Evolutionary conservation across 2,113 vertebrate genomes (phyloP), one percentile per base, ranked within the genome.

Genomic region (Malurus elegans): DNA sequence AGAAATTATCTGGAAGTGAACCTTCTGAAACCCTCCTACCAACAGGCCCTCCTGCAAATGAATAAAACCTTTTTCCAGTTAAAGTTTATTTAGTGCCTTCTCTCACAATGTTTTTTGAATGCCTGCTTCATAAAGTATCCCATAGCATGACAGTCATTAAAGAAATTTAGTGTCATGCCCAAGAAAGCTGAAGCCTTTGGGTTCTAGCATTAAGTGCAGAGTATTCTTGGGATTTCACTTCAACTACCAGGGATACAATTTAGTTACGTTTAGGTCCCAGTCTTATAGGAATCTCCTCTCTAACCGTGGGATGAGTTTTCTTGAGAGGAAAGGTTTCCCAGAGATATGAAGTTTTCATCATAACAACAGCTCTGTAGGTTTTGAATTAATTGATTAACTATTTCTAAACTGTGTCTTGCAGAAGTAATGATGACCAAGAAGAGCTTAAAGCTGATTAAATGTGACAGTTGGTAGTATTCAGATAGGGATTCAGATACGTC

Each of bases 381-480:
- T 92, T 86, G 50, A 93, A 73, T 93, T 4, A 85, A 76, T 69
- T 84, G 28, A 81, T 86, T 61, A 79, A 88, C 51, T 83, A 54
- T 76, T 93, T 88, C 65, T 81, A 87, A 73, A 92, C 38, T 7
- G 40, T 56, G 66, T 45, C 70, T 73, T 54, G 54, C 50, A 14
- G 80, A 93, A 76, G 66, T 83, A 45, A 34, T 34, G 53, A 75
- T 54, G 57, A 67, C 20, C 66, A 74, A 73, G 78, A 84, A 61
- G 47, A 90, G 34, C 36, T 71, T 42, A 87, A 93, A 90, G 44
- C 34, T 88, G 56, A 92, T 95, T 74, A 80, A 92, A 84, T 31
- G 29, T 67, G 76, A 71, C 66, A 79, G 61, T 44, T 83, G 32
- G 48, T 69, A 82, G 57, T 24, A 69, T 75, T 92, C 64, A 83